Evolutionary conservation across 2,888 invertebrate genomes (phyloP).

Genomic region (Leptinotarsa tumamoca): DNA sequence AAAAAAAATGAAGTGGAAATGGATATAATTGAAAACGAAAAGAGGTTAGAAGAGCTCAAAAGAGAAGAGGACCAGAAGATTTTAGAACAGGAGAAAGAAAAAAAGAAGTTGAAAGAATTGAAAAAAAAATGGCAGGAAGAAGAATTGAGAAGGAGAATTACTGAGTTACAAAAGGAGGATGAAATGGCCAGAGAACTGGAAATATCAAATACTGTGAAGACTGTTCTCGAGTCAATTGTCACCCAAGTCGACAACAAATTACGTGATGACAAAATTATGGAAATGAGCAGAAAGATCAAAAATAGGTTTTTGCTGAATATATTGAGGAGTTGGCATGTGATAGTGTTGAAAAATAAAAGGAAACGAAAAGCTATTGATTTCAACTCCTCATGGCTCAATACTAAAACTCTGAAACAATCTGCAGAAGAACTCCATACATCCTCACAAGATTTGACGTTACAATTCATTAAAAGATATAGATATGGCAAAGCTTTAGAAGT

Average conservation of each 20-base stretch:
- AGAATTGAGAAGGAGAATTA: constrained; percentile 44
- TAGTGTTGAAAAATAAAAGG: constrained; percentile 62
- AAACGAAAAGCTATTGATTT: constrained; percentile 69
- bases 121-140: constrained; percentile 44
- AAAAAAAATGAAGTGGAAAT: constrained; percentile 11
- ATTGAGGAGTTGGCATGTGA: constrained; percentile 67
- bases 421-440: constrained; percentile 66
- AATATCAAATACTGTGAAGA: constrained; percentile 56
- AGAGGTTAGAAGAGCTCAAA: constrained; percentile 48
- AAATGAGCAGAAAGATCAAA: constrained; percentile 62
- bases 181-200: constrained; percentile 46
- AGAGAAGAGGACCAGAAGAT: constrained; percentile 43
- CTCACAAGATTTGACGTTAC: constrained; percentile 66
- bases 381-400: constrained; percentile 71
- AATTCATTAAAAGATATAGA: constrained; percentile 68
- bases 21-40: constrained; percentile 31
- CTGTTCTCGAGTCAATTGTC: constrained; percentile 61
- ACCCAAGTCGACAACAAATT: constrained; percentile 60
- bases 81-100: constrained; percentile 39
- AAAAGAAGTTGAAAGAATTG: constrained; percentile 45
- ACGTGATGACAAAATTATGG: constrained; percentile 61
- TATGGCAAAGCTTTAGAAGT: constrained; percentile 61
- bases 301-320: constrained; percentile 63
- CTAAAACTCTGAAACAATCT: constrained; percentile 62
- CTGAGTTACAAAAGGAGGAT: constrained; percentile 47